Evolutionary conservation across 2,888 invertebrate species (phyloP).

Genomic region (Rhorus exstirpatorius): DNA sequence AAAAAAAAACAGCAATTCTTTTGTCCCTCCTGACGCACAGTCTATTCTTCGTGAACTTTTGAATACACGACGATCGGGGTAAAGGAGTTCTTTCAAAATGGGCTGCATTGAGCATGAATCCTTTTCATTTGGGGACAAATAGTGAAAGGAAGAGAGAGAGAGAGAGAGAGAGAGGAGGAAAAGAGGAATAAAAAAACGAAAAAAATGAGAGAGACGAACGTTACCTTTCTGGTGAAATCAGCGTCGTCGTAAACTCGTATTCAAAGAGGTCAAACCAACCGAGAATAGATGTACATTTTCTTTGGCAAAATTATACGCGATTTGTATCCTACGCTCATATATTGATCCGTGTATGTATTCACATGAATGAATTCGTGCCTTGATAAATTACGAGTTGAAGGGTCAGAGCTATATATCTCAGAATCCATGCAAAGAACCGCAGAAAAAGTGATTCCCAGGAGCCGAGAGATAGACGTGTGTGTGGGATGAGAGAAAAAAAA

Average conservation of each 20-base stretch:
- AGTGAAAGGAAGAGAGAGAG: slow-evolving; percentile 8
- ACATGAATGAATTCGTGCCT: not conserved
- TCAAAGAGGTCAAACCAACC: slow-evolving; percentile 31
- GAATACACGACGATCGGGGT: slow-evolving; percentile 21
- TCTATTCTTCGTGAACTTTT: slow-evolving; percentile 28
- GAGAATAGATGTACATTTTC: slow-evolving; percentile 21
- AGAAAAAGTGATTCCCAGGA: not conserved
- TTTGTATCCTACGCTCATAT: slow-evolving; percentile 23
- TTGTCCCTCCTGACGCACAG: slow-evolving; percentile 16
- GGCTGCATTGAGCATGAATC: slow-evolving; percentile 46
- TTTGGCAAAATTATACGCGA: not conserved
- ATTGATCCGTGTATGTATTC: slow-evolving; percentile 5
- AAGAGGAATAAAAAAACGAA: not conserved
- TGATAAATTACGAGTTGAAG: not conserved
- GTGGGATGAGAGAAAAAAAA: not conserved
- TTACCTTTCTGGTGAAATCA: slow-evolving; percentile 21
- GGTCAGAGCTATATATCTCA: not conserved
- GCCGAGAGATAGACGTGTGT: not conserved
- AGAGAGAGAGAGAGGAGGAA: not conserved
- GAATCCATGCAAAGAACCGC: not conserved
- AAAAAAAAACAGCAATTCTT: slow-evolving; percentile 5
- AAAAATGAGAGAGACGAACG: not conserved
- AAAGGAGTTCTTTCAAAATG: slow-evolving; percentile 14
- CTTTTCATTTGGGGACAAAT: slow-evolving; percentile 13
- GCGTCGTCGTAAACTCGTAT: slow-evolving; percentile 23